Evolutionary conservation across 2,888 invertebrate species (phyloP).

Genomic region (Heliconius cydno): DNA sequence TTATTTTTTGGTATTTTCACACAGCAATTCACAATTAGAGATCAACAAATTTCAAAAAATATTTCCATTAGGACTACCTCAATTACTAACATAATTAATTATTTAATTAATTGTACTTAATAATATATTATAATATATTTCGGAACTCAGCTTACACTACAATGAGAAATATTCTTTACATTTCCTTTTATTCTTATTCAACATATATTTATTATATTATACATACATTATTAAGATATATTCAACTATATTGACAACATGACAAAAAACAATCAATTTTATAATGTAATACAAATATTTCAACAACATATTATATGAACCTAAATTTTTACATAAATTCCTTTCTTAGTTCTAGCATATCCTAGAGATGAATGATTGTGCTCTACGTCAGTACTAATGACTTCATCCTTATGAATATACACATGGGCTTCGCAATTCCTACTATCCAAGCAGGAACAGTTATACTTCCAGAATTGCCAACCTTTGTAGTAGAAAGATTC

Average conservation of each 20-base stretch:
- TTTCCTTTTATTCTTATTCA: neutral
- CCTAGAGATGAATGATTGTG: conserved; percentile 53
- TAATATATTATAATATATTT: neutral
- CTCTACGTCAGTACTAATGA: conserved; percentile 44
- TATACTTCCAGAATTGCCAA: conserved; percentile 48
- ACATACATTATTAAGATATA: no score
- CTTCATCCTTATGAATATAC: conserved; percentile 48
- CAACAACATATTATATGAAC: neutral
- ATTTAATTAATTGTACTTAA: neutral
- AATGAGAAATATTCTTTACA: neutral
- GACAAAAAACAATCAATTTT: no score
- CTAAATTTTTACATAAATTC: conserved; percentile 34
- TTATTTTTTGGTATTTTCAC: no score
- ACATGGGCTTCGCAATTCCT: conserved; percentile 53
- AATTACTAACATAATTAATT: neutral
- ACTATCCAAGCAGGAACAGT: conserved; percentile 50
- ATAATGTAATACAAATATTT: no score
- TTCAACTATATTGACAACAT: no score
- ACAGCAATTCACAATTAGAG: no score
- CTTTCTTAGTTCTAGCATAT: conserved; percentile 45
- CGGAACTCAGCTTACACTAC: neutral
- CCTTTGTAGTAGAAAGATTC: conserved; percentile 44
- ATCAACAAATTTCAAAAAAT: neutral
- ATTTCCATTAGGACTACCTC: neutral
- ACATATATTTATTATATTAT: neutral